Conservation (phyloP, 1,140 invertebrate species). For the Lanistes nyassanus region DNA sequence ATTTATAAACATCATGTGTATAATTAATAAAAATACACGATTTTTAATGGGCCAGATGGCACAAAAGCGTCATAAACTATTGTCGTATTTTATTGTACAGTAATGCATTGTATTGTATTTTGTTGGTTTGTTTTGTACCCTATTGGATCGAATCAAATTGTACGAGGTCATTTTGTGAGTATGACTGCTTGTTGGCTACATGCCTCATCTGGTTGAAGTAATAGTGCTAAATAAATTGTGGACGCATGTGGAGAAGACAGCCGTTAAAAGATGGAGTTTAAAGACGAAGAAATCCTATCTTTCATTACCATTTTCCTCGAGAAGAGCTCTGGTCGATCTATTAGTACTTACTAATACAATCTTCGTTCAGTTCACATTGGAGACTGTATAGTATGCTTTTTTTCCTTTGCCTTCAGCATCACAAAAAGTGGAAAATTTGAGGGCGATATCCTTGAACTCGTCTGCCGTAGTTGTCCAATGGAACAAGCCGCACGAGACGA, state of each 20-base stretch:
- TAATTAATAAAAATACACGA: not conserved
- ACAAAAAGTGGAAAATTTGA: too few species aligned
- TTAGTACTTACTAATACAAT: too few species aligned
- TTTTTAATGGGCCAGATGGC: not conserved
- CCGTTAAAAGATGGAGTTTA: not conserved
- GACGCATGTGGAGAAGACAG: not conserved
- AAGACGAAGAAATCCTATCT: not conserved
- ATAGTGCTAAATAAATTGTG: not conserved
- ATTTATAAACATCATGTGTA: not conserved
- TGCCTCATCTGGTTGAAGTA: too few species aligned
- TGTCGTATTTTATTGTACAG: not conserved
- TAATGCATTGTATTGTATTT: not conserved
- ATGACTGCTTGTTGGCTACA: too few species aligned
- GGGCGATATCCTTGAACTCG: too few species aligned
- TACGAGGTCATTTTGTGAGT: too few species aligned
- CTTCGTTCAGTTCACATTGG: too few species aligned
- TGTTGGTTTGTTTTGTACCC: not conserved
- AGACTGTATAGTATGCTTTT: too few species aligned
- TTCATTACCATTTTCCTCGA: not conserved
- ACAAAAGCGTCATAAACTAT: not conserved
- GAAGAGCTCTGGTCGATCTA: too few species aligned
- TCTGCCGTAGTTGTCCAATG: too few species aligned
- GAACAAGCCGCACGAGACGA: too few species aligned
- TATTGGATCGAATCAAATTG: not conserved
- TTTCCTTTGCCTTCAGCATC: too few species aligned